phyloP scores from a whole-genome alignment of 2,888 invertebrate species.

The Pimpla rufipes region DNA sequence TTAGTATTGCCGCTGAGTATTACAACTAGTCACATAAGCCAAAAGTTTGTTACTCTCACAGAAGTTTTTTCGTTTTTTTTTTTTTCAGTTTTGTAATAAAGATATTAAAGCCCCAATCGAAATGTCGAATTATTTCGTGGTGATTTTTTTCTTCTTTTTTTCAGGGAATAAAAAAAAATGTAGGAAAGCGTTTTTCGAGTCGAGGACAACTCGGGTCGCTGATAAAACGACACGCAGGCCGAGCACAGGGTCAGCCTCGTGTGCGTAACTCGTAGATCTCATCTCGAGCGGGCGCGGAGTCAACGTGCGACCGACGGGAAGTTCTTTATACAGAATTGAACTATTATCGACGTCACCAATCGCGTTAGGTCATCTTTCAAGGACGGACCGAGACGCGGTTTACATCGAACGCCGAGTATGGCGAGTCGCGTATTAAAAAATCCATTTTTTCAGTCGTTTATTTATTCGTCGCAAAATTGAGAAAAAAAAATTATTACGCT shows the following conservation, averaged over 20 bases:
- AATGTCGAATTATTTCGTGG: slow-evolving; percentile 24
- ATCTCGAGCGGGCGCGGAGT: not conserved
- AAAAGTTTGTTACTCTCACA: slow-evolving; percentile 84
- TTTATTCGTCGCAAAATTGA: too few relatives aligned
- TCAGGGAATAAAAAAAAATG: too few relatives aligned
- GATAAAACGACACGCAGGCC: not conserved
- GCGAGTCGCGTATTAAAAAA: not conserved
- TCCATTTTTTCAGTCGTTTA: not conserved
- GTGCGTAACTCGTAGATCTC: slow-evolving; percentile 23
- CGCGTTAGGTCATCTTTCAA: slow-evolving; percentile 12
- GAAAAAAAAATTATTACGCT: too few relatives aligned
- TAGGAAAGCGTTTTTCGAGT: not conserved
- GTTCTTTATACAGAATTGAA: slow-evolving; percentile 21
- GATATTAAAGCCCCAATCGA: slow-evolving; percentile 74
- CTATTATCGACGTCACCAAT: slow-evolving; percentile 17
- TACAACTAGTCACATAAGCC: slow-evolving; percentile 84
- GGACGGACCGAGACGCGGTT: not conserved
- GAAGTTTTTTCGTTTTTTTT: slow-evolving; percentile 76
- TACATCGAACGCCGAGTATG: not conserved
- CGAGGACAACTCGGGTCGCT: not conserved
- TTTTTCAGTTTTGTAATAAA: slow-evolving; percentile 84
- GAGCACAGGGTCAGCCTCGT: slow-evolving; percentile 1
- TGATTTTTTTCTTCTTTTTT: not conserved
- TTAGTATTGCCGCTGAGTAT: slow-evolving; percentile 84
- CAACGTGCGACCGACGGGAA: not conserved